These are phyloP conservation scores for Ageneiosus marmoratus DNA, from an alignment of 2,113 vertebrate species.

Conservation along the genomic window DNA sequence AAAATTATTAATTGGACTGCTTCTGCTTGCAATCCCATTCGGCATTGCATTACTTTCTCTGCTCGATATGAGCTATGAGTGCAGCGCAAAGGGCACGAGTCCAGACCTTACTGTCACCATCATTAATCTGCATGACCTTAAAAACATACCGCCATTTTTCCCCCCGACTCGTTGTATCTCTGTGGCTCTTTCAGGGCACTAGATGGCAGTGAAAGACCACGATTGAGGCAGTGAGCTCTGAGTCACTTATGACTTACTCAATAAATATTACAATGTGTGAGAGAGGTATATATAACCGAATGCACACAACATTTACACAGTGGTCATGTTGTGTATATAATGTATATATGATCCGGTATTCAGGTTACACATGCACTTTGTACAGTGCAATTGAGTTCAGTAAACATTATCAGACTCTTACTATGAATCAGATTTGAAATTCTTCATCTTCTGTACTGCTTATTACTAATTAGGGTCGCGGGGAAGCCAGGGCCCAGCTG, in stretches of 20 bases:
- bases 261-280: background rate
- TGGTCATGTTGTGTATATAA: no score
- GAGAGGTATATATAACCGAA: no score
- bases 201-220: conserved; percentile 71
- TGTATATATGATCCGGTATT: background rate
- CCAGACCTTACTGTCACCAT: conserved; percentile 67
- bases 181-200: conserved; percentile 47
- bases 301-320: no score
- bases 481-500: no score
- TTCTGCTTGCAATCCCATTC: conserved; percentile 29
- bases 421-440: no score
- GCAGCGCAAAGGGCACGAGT: conserved; percentile 66
- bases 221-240: conserved; percentile 52
- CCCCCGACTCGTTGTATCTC: background rate
- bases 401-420: background rate
- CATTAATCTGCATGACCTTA: conserved; percentile 78
- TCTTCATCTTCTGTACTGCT: no score
- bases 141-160: conserved; percentile 51
- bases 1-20: conserved; percentile 31
- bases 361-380: background rate
- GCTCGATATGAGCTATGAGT: conserved; percentile 59
- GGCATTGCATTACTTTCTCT: conserved; percentile 64
- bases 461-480: no score
- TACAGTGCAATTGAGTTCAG: background rate
- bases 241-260: no score